Conservation (phyloP, 1,140 invertebrate genomes). For the Papilio glaucus region DNA sequence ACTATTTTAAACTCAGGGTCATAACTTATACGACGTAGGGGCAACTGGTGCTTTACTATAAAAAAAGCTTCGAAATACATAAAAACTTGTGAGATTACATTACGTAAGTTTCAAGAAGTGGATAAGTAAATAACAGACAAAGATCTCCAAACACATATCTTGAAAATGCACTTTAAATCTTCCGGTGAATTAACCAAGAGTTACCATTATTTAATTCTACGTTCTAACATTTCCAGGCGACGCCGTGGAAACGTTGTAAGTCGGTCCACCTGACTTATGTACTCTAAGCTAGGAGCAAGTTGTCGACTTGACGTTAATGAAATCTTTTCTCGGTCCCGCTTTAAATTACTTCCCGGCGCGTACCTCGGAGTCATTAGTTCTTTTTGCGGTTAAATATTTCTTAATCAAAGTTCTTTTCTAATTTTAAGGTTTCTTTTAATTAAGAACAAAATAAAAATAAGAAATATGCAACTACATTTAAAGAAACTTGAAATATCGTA, state of each 20-base stretch:
- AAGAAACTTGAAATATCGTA: no score
- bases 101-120: no score
- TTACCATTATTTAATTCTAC: constrained; percentile 1
- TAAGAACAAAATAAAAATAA: not conserved
- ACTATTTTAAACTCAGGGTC: no score
- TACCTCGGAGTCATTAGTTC: constrained; percentile 15
- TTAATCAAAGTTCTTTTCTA: constrained; percentile 28
- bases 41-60: no score
- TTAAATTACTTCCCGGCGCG: constrained; percentile 24
- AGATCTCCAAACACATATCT: not conserved
- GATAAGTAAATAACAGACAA: no score
- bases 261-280: constrained; percentile 21
- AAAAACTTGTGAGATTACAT: no score
- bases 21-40: no score
- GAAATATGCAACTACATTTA: not conserved
- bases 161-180: not conserved
- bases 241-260: not conserved
- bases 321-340: constrained; percentile 15
- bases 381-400: constrained; percentile 7
- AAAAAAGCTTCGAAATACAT: no score
- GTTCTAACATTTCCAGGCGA: not conserved
- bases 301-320: constrained; percentile 26
- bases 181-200: not conserved
- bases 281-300: not conserved
- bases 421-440: constrained; percentile 23